A percentile compares a stretch with the other conserved stretches of the same genome.
phyloP scores from a whole-genome alignment of 2,797 vertebrate genomes.

The Sphenopsis melanotis region DNA sequence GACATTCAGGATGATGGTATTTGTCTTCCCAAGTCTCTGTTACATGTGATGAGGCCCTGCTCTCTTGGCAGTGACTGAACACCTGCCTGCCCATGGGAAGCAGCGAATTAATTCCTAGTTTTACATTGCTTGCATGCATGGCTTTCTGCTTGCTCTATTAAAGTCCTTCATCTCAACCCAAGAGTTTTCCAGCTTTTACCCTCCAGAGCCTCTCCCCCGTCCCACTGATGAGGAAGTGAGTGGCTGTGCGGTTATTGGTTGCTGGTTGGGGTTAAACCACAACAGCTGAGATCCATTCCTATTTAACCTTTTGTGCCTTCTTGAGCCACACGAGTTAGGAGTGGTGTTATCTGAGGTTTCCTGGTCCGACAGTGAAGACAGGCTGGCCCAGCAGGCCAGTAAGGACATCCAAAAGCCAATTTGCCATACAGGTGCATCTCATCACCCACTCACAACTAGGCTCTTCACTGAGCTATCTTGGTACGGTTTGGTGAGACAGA shows the following conservation, averaged over 20 bases:
- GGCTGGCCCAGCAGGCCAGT: not conserved
- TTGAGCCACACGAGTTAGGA: not conserved
- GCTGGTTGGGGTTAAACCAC: not conserved
- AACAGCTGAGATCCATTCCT: not conserved
- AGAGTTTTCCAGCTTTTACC: not conserved
- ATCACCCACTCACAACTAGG: not conserved
- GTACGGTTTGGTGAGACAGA: not conserved
- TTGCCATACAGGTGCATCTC: not conserved
- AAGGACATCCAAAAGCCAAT: not conserved
- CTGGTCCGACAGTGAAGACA: not conserved
- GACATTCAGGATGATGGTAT: no score
- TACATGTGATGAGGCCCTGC: fast-evolving
- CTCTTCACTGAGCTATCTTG: not conserved
- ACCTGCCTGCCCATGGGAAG: not conserved
- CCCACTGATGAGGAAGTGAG: not conserved
- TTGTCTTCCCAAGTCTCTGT: not conserved
- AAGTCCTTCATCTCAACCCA: not conserved
- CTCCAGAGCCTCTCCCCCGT: not conserved
- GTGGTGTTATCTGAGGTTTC: not conserved
- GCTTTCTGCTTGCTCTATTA: not conserved
- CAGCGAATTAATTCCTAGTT: not conserved
- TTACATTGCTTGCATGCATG: not conserved
- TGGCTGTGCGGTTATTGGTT: fast-evolving
- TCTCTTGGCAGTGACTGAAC: not conserved
- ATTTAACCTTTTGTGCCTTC: not conserved